Evolutionary conservation across 2,113 vertebrate genomes (phyloP).

Genomic region (Origma solitaria): DNA sequence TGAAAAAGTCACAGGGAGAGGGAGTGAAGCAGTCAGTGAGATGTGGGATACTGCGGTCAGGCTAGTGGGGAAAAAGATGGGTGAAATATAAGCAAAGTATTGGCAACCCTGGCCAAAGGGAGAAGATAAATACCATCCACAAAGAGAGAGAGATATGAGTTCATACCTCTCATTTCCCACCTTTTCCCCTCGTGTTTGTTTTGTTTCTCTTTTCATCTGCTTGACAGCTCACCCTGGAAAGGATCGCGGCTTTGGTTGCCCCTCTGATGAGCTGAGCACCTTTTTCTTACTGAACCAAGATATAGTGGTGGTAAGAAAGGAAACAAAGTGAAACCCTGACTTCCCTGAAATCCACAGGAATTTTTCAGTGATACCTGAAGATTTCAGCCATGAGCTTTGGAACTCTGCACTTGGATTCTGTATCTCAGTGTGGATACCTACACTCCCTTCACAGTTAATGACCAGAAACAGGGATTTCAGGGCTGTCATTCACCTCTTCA

Average conservation of each 20-base stretch:
- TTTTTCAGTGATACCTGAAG: background rate
- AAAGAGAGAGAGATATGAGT: background rate
- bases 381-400: background rate
- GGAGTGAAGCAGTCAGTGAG: background rate
- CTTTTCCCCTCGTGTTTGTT: background rate
- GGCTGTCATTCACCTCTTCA: background rate
- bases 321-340: background rate
- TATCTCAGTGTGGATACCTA: background rate
- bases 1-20: background rate
- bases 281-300: background rate
- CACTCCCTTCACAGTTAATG: background rate
- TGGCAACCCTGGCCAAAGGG: background rate
- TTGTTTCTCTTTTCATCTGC: background rate
- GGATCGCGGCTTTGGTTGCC: fast-evolving
- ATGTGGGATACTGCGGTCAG: background rate
- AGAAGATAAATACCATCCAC: background rate
- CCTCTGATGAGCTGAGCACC: background rate
- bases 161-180: background rate
- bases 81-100: background rate
- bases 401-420: background rate
- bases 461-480: background rate
- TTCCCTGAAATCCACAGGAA: background rate
- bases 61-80: background rate
- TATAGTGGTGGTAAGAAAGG: background rate
- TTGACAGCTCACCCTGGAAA: background rate